Base-by-base conservation (phyloP, 2,888 invertebrate genomes). In the Argynnis bischoffii region DNA sequence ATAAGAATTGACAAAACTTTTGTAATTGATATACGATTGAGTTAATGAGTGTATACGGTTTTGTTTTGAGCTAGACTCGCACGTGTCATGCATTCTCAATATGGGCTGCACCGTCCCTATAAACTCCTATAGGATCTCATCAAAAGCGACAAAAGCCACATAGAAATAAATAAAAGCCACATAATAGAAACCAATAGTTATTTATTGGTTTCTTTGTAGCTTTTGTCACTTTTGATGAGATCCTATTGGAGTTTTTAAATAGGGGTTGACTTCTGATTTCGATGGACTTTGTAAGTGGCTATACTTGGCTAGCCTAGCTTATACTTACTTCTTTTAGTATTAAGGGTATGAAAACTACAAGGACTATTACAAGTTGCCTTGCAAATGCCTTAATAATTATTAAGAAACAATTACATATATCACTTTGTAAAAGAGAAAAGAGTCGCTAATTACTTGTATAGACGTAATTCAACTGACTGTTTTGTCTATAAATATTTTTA, bases 331-430 rank as follows among this genome's bases (percentile, higher is more conserved):
- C 11, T 47, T 48, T 59, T 31, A 48, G 48, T 59, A 48, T 48
- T 48, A 48, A 59, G 59, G 48, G 48, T 59, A 48, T 6, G 13
- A 59, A 48, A 59, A 26, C 47, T 51, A 63, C 55, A 63, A 60
- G 69, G 69, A 70, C 69, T 67, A 70, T 53, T 55, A 50, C 55
- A 55, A 66, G 69, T 55, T 66, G 66, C 71, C 69, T 67, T 69
- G 63, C 54, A 61, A 53, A 67, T 67, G 71, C 69, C 71, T 71
- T 71, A 69, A 59, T 59, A 66, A 63, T 46, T 57, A 14, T 59
- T 54, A 60, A 67, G 55, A 56, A 46, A 50, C n/a, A 6, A 57
- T 59, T 57, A 59, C 46, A 14, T 26, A n/a, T 59, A 48, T 48
- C 26, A 15, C 13, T 59, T 59, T 59, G 48, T 48, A 48, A 59